Percentiles rank a stretch among this genome's conserved stretches.
These are phyloP conservation scores for Corythoichthys haematopterus DNA, from an alignment of 2,113 vertebrate species.

Conservation along the genomic window DNA sequence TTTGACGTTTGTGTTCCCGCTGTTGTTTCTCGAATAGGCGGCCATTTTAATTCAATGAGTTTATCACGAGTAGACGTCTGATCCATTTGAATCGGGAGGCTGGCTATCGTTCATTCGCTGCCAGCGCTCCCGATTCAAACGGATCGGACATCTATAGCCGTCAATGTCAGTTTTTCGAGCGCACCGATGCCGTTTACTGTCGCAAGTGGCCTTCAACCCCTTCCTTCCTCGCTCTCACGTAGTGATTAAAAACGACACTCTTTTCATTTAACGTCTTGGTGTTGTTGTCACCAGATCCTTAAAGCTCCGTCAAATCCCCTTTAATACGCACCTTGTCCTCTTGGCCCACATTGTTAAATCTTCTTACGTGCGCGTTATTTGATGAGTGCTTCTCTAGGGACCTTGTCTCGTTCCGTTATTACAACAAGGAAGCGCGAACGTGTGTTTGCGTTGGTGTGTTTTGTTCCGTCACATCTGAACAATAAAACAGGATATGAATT, in stretches of 20 bases:
- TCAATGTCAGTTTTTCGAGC: neutral
- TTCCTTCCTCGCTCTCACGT: neutral
- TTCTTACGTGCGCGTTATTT: slow-evolving; percentile 29
- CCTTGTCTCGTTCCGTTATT: slow-evolving; percentile 26
- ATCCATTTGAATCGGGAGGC: too few species aligned
- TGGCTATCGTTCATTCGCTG: too few species aligned
- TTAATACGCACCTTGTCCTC: slow-evolving; percentile 54
- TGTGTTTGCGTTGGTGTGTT: slow-evolving; percentile 31
- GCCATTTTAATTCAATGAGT: too few species aligned
- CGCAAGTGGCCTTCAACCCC: neutral
- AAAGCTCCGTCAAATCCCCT: slow-evolving; percentile 61
- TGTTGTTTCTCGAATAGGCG: too few species aligned
- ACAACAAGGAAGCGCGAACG: slow-evolving; percentile 9
- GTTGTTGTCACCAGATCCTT: slow-evolving; percentile 62
- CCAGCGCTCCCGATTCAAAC: too few species aligned
- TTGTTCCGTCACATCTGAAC: slow-evolving; percentile 58
- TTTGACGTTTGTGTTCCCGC: too few species aligned
- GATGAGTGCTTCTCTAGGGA: slow-evolving; percentile 40
- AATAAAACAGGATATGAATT: slow-evolving; percentile 68
- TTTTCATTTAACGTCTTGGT: neutral
- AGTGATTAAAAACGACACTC: neutral
- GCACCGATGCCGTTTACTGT: neutral
- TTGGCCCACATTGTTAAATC: slow-evolving; percentile 24
- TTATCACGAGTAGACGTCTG: too few species aligned
- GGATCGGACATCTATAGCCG: too few species aligned